A percentile compares a stretch with the other conserved stretches of the same genome.
Conservation (phyloP, 2,113 vertebrate genomes). For the Clarias magur region DNA sequence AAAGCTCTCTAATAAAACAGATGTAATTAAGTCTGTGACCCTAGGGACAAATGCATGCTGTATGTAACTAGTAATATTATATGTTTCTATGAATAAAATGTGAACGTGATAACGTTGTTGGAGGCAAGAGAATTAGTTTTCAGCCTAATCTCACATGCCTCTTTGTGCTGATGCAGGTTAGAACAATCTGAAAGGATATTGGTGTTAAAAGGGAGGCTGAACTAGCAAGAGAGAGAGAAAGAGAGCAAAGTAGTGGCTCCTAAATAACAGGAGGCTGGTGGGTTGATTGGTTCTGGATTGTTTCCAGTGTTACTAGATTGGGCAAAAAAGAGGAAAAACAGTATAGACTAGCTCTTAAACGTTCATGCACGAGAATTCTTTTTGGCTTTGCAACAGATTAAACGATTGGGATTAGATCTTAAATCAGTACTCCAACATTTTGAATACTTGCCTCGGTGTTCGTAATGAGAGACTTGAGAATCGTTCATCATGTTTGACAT, state of each 20-base stretch:
- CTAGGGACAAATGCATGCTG: background rate
- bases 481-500: slow-evolving; percentile 23
- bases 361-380: background rate
- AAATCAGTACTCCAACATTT: background rate
- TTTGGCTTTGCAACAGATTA: slow-evolving; percentile 3
- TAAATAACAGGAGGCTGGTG: slow-evolving; percentile 18
- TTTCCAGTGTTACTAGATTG: background rate
- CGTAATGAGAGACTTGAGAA: slow-evolving; percentile 13
- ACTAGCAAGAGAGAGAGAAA: background rate
- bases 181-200: background rate
- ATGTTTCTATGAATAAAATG: background rate
- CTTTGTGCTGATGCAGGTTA: background rate
- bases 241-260: slow-evolving; percentile 28
- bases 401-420: slow-evolving; percentile 4
- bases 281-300: slow-evolving; percentile 29
- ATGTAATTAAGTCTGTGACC: background rate
- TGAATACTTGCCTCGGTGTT: background rate
- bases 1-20: background rate
- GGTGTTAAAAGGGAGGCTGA: background rate
- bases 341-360: background rate
- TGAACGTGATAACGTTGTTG: background rate
- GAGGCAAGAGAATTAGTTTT: background rate
- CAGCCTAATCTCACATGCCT: background rate
- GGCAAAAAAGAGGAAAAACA: slow-evolving; percentile 29
- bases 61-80: background rate